Evolutionary conservation across 2,797 vertebrate species (phyloP).

Genomic region (Anguilla pacifica): DNA sequence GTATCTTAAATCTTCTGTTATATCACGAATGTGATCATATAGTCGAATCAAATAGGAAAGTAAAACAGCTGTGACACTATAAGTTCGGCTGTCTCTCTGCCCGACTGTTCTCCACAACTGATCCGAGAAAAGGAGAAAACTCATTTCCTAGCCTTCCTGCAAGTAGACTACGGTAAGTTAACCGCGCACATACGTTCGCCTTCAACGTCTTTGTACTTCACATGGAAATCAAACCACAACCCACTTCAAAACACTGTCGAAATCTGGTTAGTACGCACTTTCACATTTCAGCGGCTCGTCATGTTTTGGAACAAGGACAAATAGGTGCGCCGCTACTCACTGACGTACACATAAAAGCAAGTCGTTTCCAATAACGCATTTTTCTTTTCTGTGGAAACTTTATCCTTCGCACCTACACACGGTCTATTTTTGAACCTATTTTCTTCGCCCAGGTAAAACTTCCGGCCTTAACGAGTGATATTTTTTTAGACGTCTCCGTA

Average conservation of each 20-base stretch:
- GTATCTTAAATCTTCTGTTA: neutral
- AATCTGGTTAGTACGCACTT: slow-evolving; percentile 38
- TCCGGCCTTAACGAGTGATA: neutral
- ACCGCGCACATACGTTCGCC: neutral
- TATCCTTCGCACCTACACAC: neutral
- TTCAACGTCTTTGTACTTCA: neutral
- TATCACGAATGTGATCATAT: neutral
- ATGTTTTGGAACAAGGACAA: slow-evolving; percentile 62
- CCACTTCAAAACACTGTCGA: slow-evolving; percentile 62
- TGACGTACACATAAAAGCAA: slow-evolving; percentile 35
- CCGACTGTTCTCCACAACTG: neutral
- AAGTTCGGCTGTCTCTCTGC: neutral
- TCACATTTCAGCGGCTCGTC: slow-evolving; percentile 53
- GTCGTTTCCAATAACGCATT: slow-evolving; percentile 63
- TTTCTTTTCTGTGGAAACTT: neutral
- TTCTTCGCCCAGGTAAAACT: neutral
- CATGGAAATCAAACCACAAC: slow-evolving; percentile 39
- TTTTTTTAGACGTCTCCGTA: neutral
- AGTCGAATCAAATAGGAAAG: neutral
- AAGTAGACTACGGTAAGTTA: neutral
- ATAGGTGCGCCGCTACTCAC: slow-evolving; percentile 39
- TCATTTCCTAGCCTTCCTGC: neutral
- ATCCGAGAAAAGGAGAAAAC: neutral
- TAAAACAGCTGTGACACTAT: no score
- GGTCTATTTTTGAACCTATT: neutral